Percentiles rank a stretch among this genome's conserved stretches.
Conservation (phyloP, 2,797 vertebrate species). For the Atherinosoma microstoma region DNA sequence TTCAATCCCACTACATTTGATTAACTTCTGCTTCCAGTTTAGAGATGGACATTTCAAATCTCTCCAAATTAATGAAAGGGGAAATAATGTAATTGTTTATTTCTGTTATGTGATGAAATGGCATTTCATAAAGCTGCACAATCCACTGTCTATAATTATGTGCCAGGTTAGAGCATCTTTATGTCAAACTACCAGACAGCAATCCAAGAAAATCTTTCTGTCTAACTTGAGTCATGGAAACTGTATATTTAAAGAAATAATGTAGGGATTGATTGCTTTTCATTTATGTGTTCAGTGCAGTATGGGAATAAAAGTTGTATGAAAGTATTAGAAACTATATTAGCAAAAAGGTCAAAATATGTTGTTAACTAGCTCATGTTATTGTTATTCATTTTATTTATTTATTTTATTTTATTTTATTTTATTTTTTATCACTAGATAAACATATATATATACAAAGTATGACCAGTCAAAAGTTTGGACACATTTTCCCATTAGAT, state of each 20-base stretch:
- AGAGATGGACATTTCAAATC: slow-evolving; percentile 37
- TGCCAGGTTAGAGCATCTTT: slow-evolving; percentile 17
- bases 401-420: too few species aligned
- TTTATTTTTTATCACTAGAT: too few species aligned
- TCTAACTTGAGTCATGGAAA: neutral
- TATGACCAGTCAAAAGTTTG: slow-evolving; percentile 4
- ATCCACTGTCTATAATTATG: slow-evolving; percentile 36
- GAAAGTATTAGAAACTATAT: too few species aligned
- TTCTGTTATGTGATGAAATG: slow-evolving; percentile 31
- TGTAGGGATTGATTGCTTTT: neutral
- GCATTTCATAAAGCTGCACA: slow-evolving; percentile 22
- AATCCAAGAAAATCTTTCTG: slow-evolving; percentile 19
- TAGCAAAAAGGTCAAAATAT: too few species aligned
- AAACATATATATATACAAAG: too few species aligned
- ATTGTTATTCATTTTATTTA: too few species aligned
- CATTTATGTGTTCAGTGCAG: too few species aligned
- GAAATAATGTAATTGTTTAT: slow-evolving; percentile 39
- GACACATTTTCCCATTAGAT: neutral
- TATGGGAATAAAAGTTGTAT: too few species aligned
- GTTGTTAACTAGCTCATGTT: too few species aligned
- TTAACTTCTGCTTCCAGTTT: slow-evolving; percentile 66
- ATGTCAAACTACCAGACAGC: slow-evolving; percentile 13
- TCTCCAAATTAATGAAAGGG: slow-evolving; percentile 36
- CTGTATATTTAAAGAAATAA: neutral
- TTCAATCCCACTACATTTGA: slow-evolving; percentile 75